Evolutionary conservation across 2,113 vertebrate species (phyloP).

Genomic region (Pomatorhinus ruficollis): DNA sequence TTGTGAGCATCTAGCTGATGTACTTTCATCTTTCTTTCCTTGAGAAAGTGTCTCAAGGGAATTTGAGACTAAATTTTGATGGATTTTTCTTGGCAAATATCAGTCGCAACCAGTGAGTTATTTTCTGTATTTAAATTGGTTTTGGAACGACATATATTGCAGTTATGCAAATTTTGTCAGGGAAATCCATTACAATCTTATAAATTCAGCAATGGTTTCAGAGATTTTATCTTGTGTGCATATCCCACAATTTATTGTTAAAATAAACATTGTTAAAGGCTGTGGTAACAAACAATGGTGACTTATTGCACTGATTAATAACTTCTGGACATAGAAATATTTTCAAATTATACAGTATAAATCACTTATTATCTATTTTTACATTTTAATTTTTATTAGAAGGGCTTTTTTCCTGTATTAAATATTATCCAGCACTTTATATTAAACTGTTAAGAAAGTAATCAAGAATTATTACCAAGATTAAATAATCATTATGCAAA

Average conservation of each 20-base stretch:
- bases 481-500: neutral
- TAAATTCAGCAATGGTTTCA: neutral
- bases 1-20: neutral
- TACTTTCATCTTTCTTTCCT: neutral
- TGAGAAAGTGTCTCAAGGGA: neutral
- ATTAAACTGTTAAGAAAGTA: neutral
- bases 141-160: neutral
- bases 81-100: neutral
- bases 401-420: neutral
- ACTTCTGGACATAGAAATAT: neutral
- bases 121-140: neutral
- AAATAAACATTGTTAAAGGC: neutral
- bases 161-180: neutral
- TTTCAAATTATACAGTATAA: neutral
- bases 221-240: neutral
- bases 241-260: neutral
- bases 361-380: neutral
- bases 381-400: neutral
- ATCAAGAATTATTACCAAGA: neutral
- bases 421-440: neutral
- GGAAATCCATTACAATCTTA: neutral
- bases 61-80: neutral
- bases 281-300: neutral
- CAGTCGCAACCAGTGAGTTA: neutral
- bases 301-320: neutral